Evolutionary conservation across 2,797 vertebrate genomes (phyloP).

Genomic region (Lepus oiostolus): DNA sequence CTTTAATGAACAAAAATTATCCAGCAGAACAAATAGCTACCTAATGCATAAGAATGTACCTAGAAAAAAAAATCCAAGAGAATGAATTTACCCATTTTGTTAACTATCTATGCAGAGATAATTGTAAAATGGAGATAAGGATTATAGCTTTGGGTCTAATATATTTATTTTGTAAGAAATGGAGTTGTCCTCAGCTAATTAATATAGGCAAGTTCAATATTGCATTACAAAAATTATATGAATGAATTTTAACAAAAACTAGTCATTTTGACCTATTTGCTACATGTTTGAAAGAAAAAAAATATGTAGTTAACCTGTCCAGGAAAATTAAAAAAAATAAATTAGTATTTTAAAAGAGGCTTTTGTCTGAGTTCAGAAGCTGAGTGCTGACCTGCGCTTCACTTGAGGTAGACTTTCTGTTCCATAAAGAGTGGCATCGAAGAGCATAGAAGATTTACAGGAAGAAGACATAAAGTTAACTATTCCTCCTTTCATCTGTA

Average conservation of each 20-base stretch:
- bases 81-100: slow-evolving; percentile 3
- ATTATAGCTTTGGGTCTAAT: slow-evolving; percentile 17
- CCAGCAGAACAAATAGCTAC: slow-evolving; percentile 33
- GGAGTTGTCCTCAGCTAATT: slow-evolving; percentile 35
- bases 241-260: slow-evolving; percentile 41
- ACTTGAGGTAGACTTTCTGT: slow-evolving; percentile 27
- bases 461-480: slow-evolving; percentile 67
- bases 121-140: slow-evolving; percentile 13
- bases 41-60: slow-evolving; percentile 16
- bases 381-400: background rate
- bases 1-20: slow-evolving; percentile 75
- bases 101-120: slow-evolving; percentile 10
- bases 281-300: slow-evolving; percentile 26
- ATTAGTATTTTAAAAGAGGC: slow-evolving; percentile 55
- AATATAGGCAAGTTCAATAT: slow-evolving; percentile 14
- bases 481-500: slow-evolving; percentile 65
- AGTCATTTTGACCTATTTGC: slow-evolving; percentile 53
- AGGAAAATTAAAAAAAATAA: slow-evolving; percentile 64
- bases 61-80: background rate
- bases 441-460: slow-evolving; percentile 62
- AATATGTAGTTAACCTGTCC: background rate
- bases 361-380: slow-evolving; percentile 36
- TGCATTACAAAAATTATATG: background rate
- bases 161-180: slow-evolving; percentile 37
- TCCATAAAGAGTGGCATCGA: slow-evolving; percentile 48